phyloP scores from a whole-genome alignment of 2,797 vertebrate genomes.

The Euphonia xanthogaster region DNA sequence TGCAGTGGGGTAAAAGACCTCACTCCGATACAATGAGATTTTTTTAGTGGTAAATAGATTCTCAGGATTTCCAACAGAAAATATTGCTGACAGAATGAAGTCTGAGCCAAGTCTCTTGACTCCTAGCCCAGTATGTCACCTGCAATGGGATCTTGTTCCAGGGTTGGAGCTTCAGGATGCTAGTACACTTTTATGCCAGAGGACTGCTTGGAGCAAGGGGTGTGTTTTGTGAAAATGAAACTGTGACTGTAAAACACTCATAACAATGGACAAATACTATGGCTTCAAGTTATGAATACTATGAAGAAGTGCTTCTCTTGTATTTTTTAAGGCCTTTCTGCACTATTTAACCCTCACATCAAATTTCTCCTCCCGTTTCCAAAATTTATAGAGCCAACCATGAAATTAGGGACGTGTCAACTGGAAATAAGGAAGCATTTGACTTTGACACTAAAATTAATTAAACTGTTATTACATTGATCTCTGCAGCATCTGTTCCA shows the following conservation, averaged over 20 bases:
- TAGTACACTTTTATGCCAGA: not conserved
- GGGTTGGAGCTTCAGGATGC: not conserved
- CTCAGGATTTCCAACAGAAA: not conserved
- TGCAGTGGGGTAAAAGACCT: not conserved
- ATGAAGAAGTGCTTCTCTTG: not conserved
- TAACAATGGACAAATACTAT: not conserved
- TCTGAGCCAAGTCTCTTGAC: not conserved
- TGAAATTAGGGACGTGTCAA: not conserved
- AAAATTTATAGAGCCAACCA: not conserved
- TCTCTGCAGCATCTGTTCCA: slow-evolving; percentile 57
- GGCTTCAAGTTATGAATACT: not conserved
- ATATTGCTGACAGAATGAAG: not conserved
- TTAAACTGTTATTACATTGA: slow-evolving; percentile 45
- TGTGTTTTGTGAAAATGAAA: not conserved
- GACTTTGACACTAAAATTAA: slow-evolving; percentile 58
- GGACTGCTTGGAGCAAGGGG: not conserved
- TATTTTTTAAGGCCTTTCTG: not conserved
- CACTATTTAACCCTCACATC: not conserved
- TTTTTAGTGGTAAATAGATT: not conserved
- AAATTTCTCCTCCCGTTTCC: not conserved
- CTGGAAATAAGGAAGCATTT: slow-evolving; percentile 44
- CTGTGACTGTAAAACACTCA: not conserved
- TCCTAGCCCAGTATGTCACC: not conserved
- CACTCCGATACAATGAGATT: rapidly evolving
- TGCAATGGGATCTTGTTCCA: not conserved